Evolutionary conservation across 2,113 vertebrate genomes (phyloP).

Genomic region (Corydoras sp.): DNA sequence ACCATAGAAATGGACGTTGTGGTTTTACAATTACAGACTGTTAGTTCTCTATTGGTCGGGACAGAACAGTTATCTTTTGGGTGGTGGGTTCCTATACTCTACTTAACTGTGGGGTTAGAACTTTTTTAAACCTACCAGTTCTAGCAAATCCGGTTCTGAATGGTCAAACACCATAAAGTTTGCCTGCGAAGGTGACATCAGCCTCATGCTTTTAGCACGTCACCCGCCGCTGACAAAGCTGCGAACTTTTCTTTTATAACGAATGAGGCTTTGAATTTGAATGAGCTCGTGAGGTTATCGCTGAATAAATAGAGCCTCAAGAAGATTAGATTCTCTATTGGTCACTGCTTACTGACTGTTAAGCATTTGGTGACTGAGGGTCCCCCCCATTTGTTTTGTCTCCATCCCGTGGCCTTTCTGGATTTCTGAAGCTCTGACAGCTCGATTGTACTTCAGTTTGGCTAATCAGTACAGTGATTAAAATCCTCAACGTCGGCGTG

Average conservation of each 20-base stretch:
- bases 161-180: no score
- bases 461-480: slow-evolving; percentile 10
- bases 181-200: no score
- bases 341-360: slow-evolving; percentile 26
- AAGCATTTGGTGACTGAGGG: slow-evolving; percentile 32
- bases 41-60: no score
- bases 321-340: slow-evolving; percentile 42
- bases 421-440: slow-evolving; percentile 26
- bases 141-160: no score
- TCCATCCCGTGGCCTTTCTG: slow-evolving; percentile 33
- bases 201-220: no score
- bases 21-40: no score
- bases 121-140: no score
- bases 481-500: slow-evolving; percentile 3
- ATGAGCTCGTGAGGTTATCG: slow-evolving; percentile 41
- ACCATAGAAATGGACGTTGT: no score
- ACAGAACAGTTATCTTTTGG: no score
- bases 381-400: slow-evolving; percentile 35
- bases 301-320: slow-evolving; percentile 41
- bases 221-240: no score
- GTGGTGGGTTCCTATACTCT: no score
- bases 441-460: slow-evolving; percentile 32
- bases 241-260: not conserved
- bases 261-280: slow-evolving; percentile 22
- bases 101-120: no score